These are phyloP conservation scores for Congeria kusceri DNA, from an alignment of 2,888 invertebrate species.

Conservation along the genomic window DNA sequence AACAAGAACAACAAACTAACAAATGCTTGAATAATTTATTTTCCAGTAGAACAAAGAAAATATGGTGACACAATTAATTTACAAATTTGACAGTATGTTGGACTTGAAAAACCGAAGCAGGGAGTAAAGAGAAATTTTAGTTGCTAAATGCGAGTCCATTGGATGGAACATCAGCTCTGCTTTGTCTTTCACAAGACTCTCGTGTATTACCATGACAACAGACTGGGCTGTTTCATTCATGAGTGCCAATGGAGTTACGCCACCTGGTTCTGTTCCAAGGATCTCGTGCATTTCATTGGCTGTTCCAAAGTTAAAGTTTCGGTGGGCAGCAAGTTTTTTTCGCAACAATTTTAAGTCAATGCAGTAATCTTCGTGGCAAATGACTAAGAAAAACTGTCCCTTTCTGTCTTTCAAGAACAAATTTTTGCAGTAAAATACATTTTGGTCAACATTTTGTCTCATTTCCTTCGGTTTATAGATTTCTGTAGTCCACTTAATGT, in stretches of 20 bases:
- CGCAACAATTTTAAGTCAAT: constrained; percentile 69
- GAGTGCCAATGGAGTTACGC: constrained; percentile 72
- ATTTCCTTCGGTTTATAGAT: constrained; percentile 53
- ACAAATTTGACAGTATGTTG: constrained; percentile 39
- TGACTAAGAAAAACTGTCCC: constrained; percentile 70
- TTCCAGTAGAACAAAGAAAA: no score
- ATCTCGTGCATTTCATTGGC: constrained; percentile 58
- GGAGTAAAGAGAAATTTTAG: constrained; percentile 49
- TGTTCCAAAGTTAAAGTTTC: constrained; percentile 77
- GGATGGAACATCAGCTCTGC: constrained; percentile 69
- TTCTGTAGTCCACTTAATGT: constrained; percentile 61
- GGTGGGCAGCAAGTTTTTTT: constrained; percentile 64
- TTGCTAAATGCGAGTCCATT: constrained; percentile 55
- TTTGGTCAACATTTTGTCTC: constrained; percentile 31
- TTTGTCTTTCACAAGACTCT: constrained; percentile 50
- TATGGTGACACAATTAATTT: background rate
- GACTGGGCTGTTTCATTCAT: constrained; percentile 50
- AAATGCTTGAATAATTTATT: no score
- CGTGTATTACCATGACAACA: constrained; percentile 63
- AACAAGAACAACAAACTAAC: no score
- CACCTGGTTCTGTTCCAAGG: constrained; percentile 63
- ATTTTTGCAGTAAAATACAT: constrained; percentile 75
- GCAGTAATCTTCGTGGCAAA: constrained; percentile 66
- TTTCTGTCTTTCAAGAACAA: constrained; percentile 77
- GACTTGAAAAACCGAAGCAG: constrained; percentile 47